These are phyloP conservation scores for Zaprionus lineosus DNA, from an alignment of 2,888 invertebrate genomes.

Conservation along the genomic window DNA sequence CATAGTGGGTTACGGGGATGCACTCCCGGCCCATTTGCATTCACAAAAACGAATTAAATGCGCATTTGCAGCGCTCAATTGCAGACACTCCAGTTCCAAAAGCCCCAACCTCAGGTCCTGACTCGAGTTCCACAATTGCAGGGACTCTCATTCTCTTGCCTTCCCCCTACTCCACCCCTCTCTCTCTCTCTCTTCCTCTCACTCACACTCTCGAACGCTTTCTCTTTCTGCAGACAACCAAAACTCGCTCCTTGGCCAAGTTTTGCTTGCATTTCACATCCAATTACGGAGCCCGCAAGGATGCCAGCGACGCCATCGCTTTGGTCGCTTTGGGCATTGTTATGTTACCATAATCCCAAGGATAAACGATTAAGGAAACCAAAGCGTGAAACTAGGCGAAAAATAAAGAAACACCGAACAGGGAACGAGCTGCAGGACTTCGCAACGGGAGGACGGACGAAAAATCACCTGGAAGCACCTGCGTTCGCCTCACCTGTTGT, in stretches of 20 bases:
- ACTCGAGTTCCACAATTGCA: too few species aligned
- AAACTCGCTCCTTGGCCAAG: conserved; percentile 28
- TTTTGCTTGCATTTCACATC: conserved; percentile 60
- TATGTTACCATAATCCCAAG: conserved; percentile 68
- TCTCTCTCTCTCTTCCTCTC: too few species aligned
- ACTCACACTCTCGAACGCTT: too few species aligned
- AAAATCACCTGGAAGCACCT: conserved; percentile 24
- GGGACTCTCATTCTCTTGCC: too few species aligned
- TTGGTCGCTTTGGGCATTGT: conserved; percentile 71
- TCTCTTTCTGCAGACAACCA: background rate
- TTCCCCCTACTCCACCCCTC: background rate
- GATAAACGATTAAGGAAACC: conserved; percentile 74
- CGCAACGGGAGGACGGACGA: too few species aligned
- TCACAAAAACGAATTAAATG: conserved; percentile 69
- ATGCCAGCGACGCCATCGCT: conserved; percentile 46
- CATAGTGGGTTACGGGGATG: conserved; percentile 56
- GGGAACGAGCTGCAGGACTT: too few species aligned
- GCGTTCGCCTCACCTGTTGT: conserved; percentile 25
- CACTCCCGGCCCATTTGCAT: conserved; percentile 17
- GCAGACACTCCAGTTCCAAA: conserved; percentile 43
- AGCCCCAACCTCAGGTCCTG: too few species aligned
- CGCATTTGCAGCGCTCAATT: conserved; percentile 66
- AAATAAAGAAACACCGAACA: background rate
- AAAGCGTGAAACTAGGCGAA: conserved; percentile 67
- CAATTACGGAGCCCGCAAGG: conserved; percentile 63